A percentile compares a stretch with the other conserved stretches of the same genome.
Evolutionary conservation across 2,113 vertebrate species (phyloP).

Genomic region (Ammodramus savannarum): DNA sequence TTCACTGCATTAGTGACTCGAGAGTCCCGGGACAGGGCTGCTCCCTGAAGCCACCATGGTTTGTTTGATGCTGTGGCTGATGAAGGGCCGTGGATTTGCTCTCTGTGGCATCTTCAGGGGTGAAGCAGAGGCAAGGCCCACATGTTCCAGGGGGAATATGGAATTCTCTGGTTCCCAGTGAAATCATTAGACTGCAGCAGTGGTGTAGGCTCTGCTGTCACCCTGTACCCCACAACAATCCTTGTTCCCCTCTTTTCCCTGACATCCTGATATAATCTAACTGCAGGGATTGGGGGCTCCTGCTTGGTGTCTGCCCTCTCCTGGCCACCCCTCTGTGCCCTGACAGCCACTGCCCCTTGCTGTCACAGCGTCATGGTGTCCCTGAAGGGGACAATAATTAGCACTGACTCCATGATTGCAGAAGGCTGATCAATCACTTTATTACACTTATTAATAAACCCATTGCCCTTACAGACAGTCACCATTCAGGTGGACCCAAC

Average conservation of each 20-base stretch:
- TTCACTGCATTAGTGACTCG: not conserved
- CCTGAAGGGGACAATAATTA: not conserved
- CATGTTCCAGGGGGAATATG: accelerated
- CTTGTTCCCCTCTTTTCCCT: not conserved
- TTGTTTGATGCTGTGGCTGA: not conserved
- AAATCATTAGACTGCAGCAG: not conserved
- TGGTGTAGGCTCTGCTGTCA: not conserved
- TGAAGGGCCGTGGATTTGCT: accelerated
- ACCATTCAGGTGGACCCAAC: not conserved
- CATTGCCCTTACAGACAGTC: not conserved
- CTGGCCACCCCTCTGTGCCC: not conserved
- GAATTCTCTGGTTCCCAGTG: not conserved
- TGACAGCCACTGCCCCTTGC: not conserved
- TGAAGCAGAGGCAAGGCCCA: not conserved
- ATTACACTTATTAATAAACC: not conserved
- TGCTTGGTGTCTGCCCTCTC: not conserved
- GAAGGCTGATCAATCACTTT: not conserved
- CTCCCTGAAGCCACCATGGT: not conserved
- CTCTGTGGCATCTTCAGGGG: not conserved
- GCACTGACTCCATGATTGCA: not conserved
- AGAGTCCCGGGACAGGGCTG: accelerated
- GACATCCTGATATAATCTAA: accelerated
- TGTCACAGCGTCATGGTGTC: not conserved
- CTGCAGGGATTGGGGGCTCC: not conserved
- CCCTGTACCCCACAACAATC: not conserved